Evolutionary conservation across 2,888 invertebrate genomes (phyloP).

Genomic region (Ophion ellenae): DNA sequence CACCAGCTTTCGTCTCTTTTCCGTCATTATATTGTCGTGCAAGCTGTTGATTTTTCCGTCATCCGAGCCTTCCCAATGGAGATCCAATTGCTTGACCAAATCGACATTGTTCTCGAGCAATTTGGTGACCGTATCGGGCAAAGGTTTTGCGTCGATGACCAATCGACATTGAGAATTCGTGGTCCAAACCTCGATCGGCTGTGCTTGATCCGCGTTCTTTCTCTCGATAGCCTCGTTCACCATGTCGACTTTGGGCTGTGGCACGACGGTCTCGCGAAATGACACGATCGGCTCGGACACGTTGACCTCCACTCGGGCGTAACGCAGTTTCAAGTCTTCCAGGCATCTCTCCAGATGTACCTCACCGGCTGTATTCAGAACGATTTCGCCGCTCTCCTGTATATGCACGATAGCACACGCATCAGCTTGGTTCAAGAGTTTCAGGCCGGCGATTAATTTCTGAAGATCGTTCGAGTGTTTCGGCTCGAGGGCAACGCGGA

Average conservation of each 20-base stretch:
- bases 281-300: slow-evolving; percentile 98
- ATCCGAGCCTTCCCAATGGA: slow-evolving; percentile 81
- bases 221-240: slow-evolving; percentile 92
- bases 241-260: slow-evolving; percentile 92
- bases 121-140: slow-evolving; percentile 89
- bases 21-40: slow-evolving; percentile 67
- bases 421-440: slow-evolving; percentile 96
- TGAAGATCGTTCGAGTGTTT: slow-evolving; percentile 91
- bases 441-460: slow-evolving; percentile 90
- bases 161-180: slow-evolving; percentile 90
- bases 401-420: slow-evolving; percentile 95
- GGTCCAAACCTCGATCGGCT: slow-evolving; percentile 84
- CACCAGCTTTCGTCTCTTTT: slow-evolving; percentile 78
- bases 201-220: slow-evolving; percentile 83
- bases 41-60: slow-evolving; percentile 44
- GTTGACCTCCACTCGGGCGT: slow-evolving; percentile 93
- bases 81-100: slow-evolving; percentile 88
- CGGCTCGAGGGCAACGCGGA: slow-evolving; percentile 97
- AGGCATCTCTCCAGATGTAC: slow-evolving; percentile 98
- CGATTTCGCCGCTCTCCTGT: slow-evolving; percentile 97
- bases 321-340: slow-evolving; percentile 93
- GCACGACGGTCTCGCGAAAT: slow-evolving; percentile 96
- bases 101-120: slow-evolving; percentile 90
- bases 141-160: slow-evolving; percentile 90
- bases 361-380: slow-evolving; percentile 97